Evolutionary conservation across 2,888 invertebrate species (phyloP).

Genomic region (Agonum fuliginosum): DNA sequence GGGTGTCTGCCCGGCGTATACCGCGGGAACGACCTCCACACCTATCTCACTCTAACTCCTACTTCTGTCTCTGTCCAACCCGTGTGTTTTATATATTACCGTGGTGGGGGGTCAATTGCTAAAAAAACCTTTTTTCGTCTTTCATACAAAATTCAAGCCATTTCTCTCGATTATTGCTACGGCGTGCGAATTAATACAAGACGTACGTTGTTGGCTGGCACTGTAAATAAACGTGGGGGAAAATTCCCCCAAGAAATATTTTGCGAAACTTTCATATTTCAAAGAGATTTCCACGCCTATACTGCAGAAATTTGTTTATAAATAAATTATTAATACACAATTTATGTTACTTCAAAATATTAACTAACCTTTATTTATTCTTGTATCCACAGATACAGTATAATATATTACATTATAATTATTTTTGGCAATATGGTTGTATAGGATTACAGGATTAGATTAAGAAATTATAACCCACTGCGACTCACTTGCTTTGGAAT

Average conservation of each 20-base stretch:
- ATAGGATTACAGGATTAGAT: no score
- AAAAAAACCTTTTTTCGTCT: constrained; percentile 71
- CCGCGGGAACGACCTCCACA: constrained; percentile 64
- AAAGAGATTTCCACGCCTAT: no score
- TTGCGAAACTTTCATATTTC: background rate
- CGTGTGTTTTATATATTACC: constrained; percentile 69
- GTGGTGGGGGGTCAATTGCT: constrained; percentile 71
- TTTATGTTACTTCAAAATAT: background rate
- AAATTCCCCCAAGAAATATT: background rate
- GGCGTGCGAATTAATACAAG: constrained; percentile 69
- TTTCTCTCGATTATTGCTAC: constrained; percentile 72
- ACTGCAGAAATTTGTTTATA: background rate
- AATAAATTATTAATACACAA: background rate
- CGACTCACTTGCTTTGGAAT: no score
- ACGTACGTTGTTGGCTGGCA: constrained; percentile 64
- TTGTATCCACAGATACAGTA: no score
- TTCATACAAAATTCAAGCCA: constrained; percentile 73
- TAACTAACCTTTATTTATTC: no score
- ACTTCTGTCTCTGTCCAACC: constrained; percentile 63
- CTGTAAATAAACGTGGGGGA: constrained; percentile 29
- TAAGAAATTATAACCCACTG: no score
- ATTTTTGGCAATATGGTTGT: no score
- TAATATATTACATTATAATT: no score
- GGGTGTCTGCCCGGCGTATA: constrained; percentile 68
- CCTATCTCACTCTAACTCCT: constrained; percentile 51